A percentile compares a stretch with the other conserved stretches of the same genome.
phyloP scores from a whole-genome alignment of 1,140 invertebrate genomes.

The Macrotrachela quadricornifera region DNA sequence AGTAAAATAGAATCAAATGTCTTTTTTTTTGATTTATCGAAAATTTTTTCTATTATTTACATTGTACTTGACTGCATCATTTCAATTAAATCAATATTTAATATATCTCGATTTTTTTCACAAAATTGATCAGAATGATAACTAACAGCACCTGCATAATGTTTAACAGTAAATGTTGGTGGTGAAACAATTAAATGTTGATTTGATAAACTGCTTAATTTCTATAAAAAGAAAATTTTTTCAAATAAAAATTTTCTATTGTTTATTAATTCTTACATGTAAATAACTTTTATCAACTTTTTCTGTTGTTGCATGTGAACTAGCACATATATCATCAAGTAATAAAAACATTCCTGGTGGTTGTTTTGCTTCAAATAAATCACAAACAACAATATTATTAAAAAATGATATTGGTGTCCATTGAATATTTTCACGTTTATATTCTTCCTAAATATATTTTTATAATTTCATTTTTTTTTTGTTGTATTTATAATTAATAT shows the following conservation, averaged over 20 bases:
- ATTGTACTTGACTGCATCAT: slow-evolving; percentile 48
- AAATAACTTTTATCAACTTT: slow-evolving; percentile 40
- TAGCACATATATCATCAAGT: slow-evolving; percentile 51
- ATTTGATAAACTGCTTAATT: not conserved
- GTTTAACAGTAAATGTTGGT: slow-evolving; percentile 36
- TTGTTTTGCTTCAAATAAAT: slow-evolving; percentile 39
- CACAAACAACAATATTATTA: slow-evolving; percentile 51
- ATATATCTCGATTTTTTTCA: slow-evolving; percentile 50
- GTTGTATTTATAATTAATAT: not conserved
- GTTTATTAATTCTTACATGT: slow-evolving; percentile 10
- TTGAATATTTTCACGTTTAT: slow-evolving; percentile 46
- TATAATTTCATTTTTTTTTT: too few relatives aligned
- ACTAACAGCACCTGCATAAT: slow-evolving; percentile 45
- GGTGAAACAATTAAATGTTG: slow-evolving; percentile 10
- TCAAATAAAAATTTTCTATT: slow-evolving; percentile 12
- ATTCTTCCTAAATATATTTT: slow-evolving; percentile 40
- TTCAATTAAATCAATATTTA: slow-evolving; percentile 48
- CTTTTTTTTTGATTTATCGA: not conserved
- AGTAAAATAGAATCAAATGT: not conserved
- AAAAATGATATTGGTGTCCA: slow-evolving; percentile 55
- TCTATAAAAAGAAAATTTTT: not conserved
- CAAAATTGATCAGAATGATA: slow-evolving; percentile 37
- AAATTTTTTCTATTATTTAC: slow-evolving; percentile 29
- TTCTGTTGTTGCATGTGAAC: slow-evolving; percentile 46
- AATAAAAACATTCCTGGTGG: slow-evolving; percentile 33